Evolutionary conservation across 1,140 invertebrate genomes (phyloP).

Genomic region (Apolygus lucorum): DNA sequence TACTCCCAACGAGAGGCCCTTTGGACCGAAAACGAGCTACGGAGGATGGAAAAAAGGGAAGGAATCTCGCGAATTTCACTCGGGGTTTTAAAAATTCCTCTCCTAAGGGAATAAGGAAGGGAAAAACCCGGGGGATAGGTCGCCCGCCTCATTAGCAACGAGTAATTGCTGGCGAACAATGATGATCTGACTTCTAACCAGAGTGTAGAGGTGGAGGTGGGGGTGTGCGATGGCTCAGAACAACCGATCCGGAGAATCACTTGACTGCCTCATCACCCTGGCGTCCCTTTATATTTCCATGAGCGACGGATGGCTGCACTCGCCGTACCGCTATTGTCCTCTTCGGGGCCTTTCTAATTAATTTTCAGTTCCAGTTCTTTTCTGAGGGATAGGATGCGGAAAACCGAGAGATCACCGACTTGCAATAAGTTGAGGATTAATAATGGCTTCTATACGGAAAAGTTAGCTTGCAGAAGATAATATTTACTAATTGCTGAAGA

Average conservation of each 20-base stretch:
- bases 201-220: background rate
- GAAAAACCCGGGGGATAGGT: background rate
- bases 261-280: conserved; percentile 1
- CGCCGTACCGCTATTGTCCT: background rate
- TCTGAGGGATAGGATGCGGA: background rate
- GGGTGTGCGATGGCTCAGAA: background rate
- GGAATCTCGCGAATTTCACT: conserved; percentile 15
- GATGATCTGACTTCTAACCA: background rate
- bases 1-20: background rate
- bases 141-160: conserved; percentile 7
- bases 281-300: background rate
- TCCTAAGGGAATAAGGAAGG: background rate
- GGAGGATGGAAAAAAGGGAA: conserved; percentile 1
- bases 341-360: background rate
- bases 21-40: background rate
- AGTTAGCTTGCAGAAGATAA: no score
- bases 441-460: no score
- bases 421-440: no score
- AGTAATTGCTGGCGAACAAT: conserved; percentile 16
- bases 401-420: no score
- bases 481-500: no score
- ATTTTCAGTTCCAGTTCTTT: background rate
- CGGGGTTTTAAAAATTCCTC: background rate
- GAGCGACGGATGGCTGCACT: background rate
- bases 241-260: conserved; percentile 13